Evolutionary conservation across 2,797 vertebrate species (phyloP).

Genomic region (Astyanax mexicanus): DNA sequence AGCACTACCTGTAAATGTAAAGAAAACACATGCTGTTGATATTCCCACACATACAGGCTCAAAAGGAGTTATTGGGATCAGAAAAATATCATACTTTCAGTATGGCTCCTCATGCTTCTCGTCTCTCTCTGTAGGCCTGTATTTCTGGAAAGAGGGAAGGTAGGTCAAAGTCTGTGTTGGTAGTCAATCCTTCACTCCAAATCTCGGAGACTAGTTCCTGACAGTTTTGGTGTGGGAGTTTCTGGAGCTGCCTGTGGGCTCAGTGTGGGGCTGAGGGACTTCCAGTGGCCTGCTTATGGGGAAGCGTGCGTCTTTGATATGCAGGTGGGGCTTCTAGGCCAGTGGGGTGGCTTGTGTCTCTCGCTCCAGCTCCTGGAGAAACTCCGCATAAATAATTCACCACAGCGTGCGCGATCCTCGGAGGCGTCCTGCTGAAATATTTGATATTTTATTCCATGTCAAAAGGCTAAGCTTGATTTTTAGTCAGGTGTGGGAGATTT

Average conservation of each 20-base stretch:
- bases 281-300: conserved; percentile 27
- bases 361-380: conserved; percentile 72
- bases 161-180: conserved; percentile 3
- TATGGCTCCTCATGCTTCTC: neutral
- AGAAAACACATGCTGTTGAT: too few relatives aligned
- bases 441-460: conserved; percentile 80
- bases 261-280: conserved; percentile 7
- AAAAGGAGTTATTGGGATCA: too few relatives aligned
- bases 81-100: neutral
- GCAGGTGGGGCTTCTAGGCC: conserved; percentile 60
- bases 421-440: conserved; percentile 69
- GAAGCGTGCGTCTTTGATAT: conserved; percentile 52
- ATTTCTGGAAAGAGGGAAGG: neutral
- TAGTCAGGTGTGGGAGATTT: conserved; percentile 45
- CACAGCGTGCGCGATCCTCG: conserved; percentile 60
- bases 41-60: too few relatives aligned
- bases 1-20: too few relatives aligned
- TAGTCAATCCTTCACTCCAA: conserved; percentile 20
- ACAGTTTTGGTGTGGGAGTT: conserved; percentile 24
- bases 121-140: neutral
- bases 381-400: conserved; percentile 80
- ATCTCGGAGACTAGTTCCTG: conserved; percentile 14
- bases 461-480: conserved; percentile 79
- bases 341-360: conserved; percentile 67
- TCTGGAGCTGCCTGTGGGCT: conserved; percentile 1